Evolutionary conservation across 2,797 vertebrate species (phyloP), one percentile per base, ranked within the genome.

Genomic region (Poeciliopsis turneri): DNA sequence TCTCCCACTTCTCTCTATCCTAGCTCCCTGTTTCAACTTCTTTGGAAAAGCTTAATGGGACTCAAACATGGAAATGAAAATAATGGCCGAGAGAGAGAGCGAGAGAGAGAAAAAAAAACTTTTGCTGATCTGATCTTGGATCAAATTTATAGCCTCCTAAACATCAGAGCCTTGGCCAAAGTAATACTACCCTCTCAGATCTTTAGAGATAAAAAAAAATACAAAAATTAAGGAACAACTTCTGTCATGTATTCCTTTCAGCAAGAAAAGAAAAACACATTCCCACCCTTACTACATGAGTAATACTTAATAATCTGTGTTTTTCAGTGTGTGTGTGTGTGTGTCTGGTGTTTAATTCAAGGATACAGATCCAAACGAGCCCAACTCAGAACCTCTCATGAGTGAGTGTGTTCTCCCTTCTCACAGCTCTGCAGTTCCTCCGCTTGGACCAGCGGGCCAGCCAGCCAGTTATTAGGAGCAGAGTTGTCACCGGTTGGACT

Each of bases 401-500:
- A 71, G 76, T 80, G 76, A 55, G 36, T 47, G 74, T 51, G 53
- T 57, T 30, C 33, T 53, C 79, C 13, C 66, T 77, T 87, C 77
- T 75, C 68, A 78, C 49, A 84, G 82, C 70, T 80, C 84, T 85
- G 84, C 72, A 79, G 78, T 84, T 78, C 74, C 69, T 87, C 79
- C 80, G 79, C 78, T 90, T 83, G 78, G 82, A 61, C 82, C 86
- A 85, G 82, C 87, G 80, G 88, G 79, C 82, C 87, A 87, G 72
- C 80, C 85, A 85, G 85, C 84, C 86, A 89, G 87, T 90, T 86
- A 90, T 90, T 92, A 91, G 82, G 75, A 92, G 89, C 82, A 4
- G 4, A 75, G 87, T 82, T 91, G 89, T 93, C 91, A 90, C 83
- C 84, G 69, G 78, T 57, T 57, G 61, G 74, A 76, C 82, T 82